Evolutionary conservation across 2,113 vertebrate genomes (phyloP).

Genomic region (Gymnarchus niloticus): DNA sequence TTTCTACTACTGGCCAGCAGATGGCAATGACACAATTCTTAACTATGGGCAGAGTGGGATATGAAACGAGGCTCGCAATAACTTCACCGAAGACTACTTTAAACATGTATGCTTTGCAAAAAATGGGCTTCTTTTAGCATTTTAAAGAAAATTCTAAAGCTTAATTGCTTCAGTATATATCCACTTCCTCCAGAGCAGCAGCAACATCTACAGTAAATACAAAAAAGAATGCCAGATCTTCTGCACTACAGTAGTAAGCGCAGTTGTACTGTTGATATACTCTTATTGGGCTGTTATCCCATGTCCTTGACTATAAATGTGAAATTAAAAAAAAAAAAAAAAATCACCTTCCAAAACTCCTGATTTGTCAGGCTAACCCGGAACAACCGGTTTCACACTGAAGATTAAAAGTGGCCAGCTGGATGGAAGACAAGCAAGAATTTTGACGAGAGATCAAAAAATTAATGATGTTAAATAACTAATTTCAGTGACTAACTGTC

Average conservation of each 20-base stretch:
- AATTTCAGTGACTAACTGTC: no score
- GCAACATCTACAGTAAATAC: not conserved
- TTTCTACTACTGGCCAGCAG: slow-evolving; percentile 48
- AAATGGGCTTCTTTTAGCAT: no score
- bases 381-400: not conserved
- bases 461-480: no score
- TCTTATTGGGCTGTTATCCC: not conserved
- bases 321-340: not conserved
- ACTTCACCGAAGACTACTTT: no score
- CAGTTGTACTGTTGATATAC: not conserved
- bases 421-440: not conserved
- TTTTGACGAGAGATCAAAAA: not conserved
- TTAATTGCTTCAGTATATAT: not conserved
- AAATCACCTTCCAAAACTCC: not conserved
- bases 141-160: not conserved
- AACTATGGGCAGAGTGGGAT: not conserved
- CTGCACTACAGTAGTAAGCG: not conserved
- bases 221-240: not conserved
- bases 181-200: not conserved
- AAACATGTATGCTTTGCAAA: no score
- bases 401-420: not conserved
- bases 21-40: slow-evolving; percentile 38
- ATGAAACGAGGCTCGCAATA: not conserved
- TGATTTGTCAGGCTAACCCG: not conserved
- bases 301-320: not conserved